Conservation (phyloP, 1,140 invertebrate genomes). For the Cyclina sinensis region DNA sequence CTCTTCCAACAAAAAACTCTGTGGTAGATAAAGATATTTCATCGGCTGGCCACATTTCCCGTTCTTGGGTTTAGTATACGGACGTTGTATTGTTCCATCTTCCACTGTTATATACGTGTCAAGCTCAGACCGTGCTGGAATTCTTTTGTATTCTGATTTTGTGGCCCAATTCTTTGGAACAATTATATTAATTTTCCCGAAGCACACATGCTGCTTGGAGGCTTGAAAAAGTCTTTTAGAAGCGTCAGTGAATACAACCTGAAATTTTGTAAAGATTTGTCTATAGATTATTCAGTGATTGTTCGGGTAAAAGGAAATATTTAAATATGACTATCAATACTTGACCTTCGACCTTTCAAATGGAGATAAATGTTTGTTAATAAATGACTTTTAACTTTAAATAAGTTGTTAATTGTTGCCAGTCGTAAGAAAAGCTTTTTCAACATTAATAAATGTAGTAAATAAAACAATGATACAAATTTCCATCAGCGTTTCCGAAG, state of each 20-base stretch:
- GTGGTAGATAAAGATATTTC: not conserved
- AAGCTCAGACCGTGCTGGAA: not conserved
- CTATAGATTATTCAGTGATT: no score
- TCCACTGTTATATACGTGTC: not conserved
- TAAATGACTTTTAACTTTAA: no score
- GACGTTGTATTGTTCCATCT: not conserved
- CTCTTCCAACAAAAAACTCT: not conserved
- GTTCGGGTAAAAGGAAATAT: no score
- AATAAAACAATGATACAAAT: no score
- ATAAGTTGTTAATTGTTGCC: no score
- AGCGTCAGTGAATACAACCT: not conserved
- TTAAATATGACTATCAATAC: no score
- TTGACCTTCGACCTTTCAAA: no score
- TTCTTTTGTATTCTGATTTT: not conserved
- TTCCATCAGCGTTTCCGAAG: no score
- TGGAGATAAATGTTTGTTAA: no score
- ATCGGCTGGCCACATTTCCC: not conserved
- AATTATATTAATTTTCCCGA: not conserved
- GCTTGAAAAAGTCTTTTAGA: not conserved
- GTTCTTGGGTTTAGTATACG: not conserved
- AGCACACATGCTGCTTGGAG: not conserved
- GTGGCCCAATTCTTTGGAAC: not conserved
- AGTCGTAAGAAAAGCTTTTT: no score
- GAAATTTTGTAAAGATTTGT: not conserved
- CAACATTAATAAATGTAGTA: no score